Conservation (phyloP, 2,888 invertebrate species). For the Pseudanteris insignis region DNA sequence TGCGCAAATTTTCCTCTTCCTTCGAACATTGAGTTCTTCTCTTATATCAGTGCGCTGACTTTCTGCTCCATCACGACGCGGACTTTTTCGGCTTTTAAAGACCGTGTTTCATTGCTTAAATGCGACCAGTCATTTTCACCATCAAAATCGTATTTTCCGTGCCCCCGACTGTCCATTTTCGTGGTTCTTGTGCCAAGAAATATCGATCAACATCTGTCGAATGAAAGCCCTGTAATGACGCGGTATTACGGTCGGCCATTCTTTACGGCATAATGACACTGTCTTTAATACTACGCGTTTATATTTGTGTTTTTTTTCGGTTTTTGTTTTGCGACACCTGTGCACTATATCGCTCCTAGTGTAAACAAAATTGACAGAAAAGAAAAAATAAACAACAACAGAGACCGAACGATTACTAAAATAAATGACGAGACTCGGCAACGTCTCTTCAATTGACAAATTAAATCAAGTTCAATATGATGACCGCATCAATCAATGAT, state of each 20-base stretch:
- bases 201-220: slow-evolving; percentile 44
- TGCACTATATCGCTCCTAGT: no score
- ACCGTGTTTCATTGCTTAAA: slow-evolving; percentile 33
- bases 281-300: slow-evolving; percentile 25
- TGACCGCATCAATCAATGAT: no score
- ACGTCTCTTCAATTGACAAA: no score
- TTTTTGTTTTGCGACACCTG: slow-evolving; percentile 36
- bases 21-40: slow-evolving; percentile 29
- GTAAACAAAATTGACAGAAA: no score
- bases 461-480: no score
- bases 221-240: slow-evolving; percentile 42
- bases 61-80: slow-evolving; percentile 24
- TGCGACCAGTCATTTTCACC: slow-evolving; percentile 48
- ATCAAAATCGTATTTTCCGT: slow-evolving; percentile 49
- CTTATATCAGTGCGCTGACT: slow-evolving; percentile 38
- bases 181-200: slow-evolving; percentile 35
- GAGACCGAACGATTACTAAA: no score
- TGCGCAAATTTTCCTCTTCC: slow-evolving; percentile 41
- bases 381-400: no score
- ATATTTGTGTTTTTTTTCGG: slow-evolving; percentile 7
- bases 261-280: slow-evolving; percentile 43
- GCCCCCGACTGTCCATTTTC: slow-evolving; percentile 41
- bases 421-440: no score
- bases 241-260: slow-evolving; percentile 35
- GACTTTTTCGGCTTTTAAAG: no score